A percentile compares a stretch with the other conserved stretches of the same genome.
Evolutionary conservation across 2,888 invertebrate genomes (phyloP).

Genomic region (Drosophila peninsularis): DNA sequence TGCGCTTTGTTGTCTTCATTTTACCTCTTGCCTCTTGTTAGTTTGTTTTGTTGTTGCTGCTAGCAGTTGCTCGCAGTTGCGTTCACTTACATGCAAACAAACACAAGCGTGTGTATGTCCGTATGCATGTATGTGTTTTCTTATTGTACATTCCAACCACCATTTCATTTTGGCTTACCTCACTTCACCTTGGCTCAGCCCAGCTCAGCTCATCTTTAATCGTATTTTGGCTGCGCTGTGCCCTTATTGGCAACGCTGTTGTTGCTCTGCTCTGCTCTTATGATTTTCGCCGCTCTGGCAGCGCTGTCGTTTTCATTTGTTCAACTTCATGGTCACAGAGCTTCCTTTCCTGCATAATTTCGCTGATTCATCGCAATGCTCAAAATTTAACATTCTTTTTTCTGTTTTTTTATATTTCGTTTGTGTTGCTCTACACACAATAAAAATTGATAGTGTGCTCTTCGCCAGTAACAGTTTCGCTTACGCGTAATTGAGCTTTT

Average conservation of each 20-base stretch:
- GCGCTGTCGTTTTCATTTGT: slow-evolving; percentile 53
- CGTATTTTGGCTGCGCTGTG: slow-evolving; percentile 29
- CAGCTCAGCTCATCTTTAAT: slow-evolving; percentile 47
- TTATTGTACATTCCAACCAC: slow-evolving; percentile 56
- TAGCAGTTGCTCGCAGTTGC: slow-evolving; percentile 5
- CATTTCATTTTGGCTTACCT: slow-evolving; percentile 41
- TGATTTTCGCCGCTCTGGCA: slow-evolving; percentile 17
- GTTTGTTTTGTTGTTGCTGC: slow-evolving; percentile 13
- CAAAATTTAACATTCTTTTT: slow-evolving; percentile 28
- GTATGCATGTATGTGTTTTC: slow-evolving; percentile 10
- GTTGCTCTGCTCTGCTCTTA: background rate
- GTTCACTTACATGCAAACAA: slow-evolving; percentile 4
- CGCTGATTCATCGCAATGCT: slow-evolving; percentile 64
- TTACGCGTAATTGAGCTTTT: slow-evolving; percentile 12
- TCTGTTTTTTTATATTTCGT: slow-evolving; percentile 4
- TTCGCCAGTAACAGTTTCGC: slow-evolving; percentile 26
- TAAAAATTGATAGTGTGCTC: slow-evolving; percentile 2
- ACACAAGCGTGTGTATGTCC: background rate
- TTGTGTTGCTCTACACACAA: background rate
- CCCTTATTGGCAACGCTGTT: slow-evolving; percentile 27
- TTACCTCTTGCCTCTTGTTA: slow-evolving; percentile 23
- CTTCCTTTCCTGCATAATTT: slow-evolving; percentile 62
- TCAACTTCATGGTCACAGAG: slow-evolving; percentile 49
- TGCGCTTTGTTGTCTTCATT: slow-evolving; percentile 50
- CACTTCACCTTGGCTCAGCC: slow-evolving; percentile 33